Evolutionary conservation across 2,888 invertebrate genomes (phyloP), one percentile per base, ranked within the genome.

Genomic region (Drosophila pseudotakahashii): DNA sequence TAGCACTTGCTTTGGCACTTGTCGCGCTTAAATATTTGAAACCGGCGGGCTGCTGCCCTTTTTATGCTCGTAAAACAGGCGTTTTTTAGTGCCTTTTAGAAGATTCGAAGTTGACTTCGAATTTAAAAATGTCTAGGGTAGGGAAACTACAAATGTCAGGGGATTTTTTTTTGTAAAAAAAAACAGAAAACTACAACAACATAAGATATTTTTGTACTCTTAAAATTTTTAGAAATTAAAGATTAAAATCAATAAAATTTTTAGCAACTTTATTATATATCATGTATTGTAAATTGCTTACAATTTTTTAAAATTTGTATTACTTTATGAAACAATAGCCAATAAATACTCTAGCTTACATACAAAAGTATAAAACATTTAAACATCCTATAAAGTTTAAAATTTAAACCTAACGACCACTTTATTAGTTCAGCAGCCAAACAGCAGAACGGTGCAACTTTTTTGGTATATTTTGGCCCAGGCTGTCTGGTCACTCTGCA

Each of bases 11-110:
- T 45, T 16, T 23, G 0, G 3, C 14, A 64, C 54, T 39, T 67
- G 19, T 19, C n/a, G 37, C 34, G 30, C 41, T 54, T 36, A 11
- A 67, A 48, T 67, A 67, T 67, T 67, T 14, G 41, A 67, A 68
- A 47, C n/a, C 36, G n/a, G n/a, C 47, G 68, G 14, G 39, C 36
- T 14, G 19, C 48, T 2, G 39, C 13, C 14, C 36, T 11, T 64
- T 63, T 44, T 64, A 64, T 64, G 36, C 36, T 11, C n/a, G 7
- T 4, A 23, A 16, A 9, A 9, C 11, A 9, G 50, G 48, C 3
- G 10, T 37, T 68, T 54, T 54, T 47, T 66, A 55, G 67, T 23
- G 11, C 19, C 42, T 42, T 42, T 19, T 23, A 11, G 23, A 42
- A 23, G 10, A 13, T 42, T 42, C 42, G 42, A 42, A 42, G 11